phyloP scores from a whole-genome alignment of 2,113 vertebrate species.

The Cyphomyrus plagiostoma region DNA sequence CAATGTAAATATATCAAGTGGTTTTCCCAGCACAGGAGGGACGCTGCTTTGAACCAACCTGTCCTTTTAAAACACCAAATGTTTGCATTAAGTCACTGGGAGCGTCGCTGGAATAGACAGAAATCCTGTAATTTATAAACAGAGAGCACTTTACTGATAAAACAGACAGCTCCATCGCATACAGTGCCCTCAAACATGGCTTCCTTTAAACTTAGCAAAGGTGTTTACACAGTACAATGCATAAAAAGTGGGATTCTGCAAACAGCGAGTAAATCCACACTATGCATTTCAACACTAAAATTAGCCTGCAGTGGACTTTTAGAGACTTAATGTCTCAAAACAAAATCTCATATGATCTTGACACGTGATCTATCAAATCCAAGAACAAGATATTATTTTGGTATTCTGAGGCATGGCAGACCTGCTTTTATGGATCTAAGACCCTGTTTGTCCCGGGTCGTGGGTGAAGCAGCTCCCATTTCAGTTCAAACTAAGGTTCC shows the following conservation, averaged over 20 bases:
- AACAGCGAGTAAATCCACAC: background rate
- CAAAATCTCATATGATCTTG: background rate
- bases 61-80: conserved; percentile 4
- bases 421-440: background rate
- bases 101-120: background rate
- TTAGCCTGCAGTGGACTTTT: background rate
- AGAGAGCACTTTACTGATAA: conserved; percentile 13
- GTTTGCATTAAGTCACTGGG: conserved; percentile 6
- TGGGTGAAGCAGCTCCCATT: background rate
- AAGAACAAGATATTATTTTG: background rate
- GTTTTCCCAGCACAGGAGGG: background rate
- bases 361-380: background rate
- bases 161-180: background rate
- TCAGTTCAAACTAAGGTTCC: background rate
- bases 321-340: background rate
- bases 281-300: background rate
- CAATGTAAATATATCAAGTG: conserved; percentile 10
- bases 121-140: conserved; percentile 14
- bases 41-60: background rate
- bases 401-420: too few relatives aligned
- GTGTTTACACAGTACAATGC: conserved; percentile 7
- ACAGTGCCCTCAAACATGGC: background rate
- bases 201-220: background rate
- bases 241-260: background rate
- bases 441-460: background rate